Evolutionary conservation across 2,797 vertebrate species (phyloP).

Genomic region (Limnodromus scolopaceus): DNA sequence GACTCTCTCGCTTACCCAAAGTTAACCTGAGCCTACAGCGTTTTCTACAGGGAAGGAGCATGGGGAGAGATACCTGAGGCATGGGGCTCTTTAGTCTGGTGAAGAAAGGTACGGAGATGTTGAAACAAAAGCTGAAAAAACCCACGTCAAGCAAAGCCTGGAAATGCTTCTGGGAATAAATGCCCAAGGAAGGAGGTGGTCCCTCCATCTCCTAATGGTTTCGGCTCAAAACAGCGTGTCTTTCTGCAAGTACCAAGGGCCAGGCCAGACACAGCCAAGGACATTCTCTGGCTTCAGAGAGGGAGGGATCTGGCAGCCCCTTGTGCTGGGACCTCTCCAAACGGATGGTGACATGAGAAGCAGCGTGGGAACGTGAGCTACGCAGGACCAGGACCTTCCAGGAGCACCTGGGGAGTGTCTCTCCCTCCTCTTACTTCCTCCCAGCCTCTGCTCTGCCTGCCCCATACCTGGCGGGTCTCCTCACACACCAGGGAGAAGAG

Average conservation of each 20-base stretch:
- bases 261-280: not conserved
- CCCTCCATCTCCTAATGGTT: not conserved
- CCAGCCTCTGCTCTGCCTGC: not conserved
- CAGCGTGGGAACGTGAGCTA: accelerated
- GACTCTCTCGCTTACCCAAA: not conserved
- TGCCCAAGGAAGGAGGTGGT: not conserved
- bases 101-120: not conserved
- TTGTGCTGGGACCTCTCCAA: not conserved
- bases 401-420: not conserved
- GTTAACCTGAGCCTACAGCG: not conserved
- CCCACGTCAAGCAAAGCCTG: not conserved
- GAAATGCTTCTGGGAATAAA: not conserved
- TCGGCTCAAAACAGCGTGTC: not conserved
- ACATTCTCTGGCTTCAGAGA: not conserved
- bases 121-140: not conserved
- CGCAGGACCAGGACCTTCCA: not conserved
- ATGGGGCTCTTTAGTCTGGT: not conserved
- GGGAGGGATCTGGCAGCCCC: accelerated
- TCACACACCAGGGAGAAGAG: constrained; percentile 91
- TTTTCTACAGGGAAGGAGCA: not conserved
- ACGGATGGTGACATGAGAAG: not conserved
- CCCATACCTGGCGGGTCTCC: constrained; percentile 90
- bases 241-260: not conserved
- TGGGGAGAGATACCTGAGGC: not conserved
- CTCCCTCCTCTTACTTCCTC: not conserved